Percentiles rank a stretch among this genome's conserved stretches.
phyloP scores from a whole-genome alignment of 2,113 vertebrate genomes.

The Austrofundulus limnaeus region DNA sequence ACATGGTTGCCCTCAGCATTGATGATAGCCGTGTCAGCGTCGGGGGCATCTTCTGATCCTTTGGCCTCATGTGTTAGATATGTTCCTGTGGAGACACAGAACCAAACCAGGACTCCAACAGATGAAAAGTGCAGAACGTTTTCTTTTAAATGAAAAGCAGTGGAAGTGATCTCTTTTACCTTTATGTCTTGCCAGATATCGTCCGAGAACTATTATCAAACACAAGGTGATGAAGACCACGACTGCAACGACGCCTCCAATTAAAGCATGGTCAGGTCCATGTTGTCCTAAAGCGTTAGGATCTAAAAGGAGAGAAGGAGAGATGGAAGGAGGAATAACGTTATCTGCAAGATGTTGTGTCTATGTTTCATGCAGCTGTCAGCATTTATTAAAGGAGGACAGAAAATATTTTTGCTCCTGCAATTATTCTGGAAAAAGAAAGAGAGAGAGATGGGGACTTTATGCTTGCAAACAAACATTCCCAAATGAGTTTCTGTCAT shows the following conservation, averaged over 20 bases:
- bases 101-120: constrained; percentile 29
- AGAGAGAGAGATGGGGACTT: constrained; percentile 25
- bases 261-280: constrained; percentile 93
- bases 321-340: constrained; percentile 14
- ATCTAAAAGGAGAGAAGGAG: constrained; percentile 77
- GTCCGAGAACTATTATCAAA: constrained; percentile 96
- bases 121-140: neutral
- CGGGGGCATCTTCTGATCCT: constrained; percentile 97
- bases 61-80: constrained; percentile 99
- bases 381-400: constrained; percentile 14
- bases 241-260: constrained; percentile 96
- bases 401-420: constrained; percentile 26
- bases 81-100: constrained; percentile 83
- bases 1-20: constrained; percentile 98
- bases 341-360: constrained; percentile 8
- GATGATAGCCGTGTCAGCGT: constrained; percentile 98
- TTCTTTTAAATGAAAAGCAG: constrained; percentile 14
- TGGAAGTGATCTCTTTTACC: constrained; percentile 77
- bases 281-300: constrained; percentile 91
- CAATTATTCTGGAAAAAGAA: constrained; percentile 3
- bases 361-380: constrained; percentile 23
- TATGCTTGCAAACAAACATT: constrained; percentile 26
- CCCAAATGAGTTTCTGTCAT: constrained; percentile 42
- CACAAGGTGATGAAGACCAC: constrained; percentile 98
- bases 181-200: constrained; percentile 99